Evolutionary conservation across 2,888 invertebrate species (phyloP).

Genomic region (Heliconius ethilla): DNA sequence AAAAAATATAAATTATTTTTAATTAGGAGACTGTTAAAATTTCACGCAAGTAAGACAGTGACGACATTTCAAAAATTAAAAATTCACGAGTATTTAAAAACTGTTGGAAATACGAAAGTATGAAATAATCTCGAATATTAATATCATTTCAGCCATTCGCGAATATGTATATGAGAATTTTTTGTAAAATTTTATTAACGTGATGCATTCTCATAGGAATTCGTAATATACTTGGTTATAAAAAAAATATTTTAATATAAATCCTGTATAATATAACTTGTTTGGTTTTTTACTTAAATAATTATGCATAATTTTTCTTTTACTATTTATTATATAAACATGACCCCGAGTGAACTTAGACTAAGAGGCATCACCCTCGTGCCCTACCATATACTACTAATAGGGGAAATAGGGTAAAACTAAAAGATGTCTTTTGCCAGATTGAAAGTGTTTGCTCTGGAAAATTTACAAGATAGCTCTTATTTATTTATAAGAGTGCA

Average conservation of each 20-base stretch:
- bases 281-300: neutral
- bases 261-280: neutral
- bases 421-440: no score
- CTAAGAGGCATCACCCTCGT: no score
- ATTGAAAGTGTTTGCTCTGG: no score
- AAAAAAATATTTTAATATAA: neutral
- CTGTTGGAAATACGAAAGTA: constrained; percentile 20
- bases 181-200: constrained; percentile 25
- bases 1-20: neutral
- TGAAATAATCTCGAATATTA: constrained; percentile 34
- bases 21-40: neutral
- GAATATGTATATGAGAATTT: constrained; percentile 5
- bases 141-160: constrained; percentile 34
- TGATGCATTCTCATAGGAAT: constrained; percentile 18
- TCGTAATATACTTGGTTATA: constrained; percentile 5
- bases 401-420: no score
- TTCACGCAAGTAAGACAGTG: neutral
- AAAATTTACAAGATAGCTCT: no score
- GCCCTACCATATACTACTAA: no score
- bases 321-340: neutral
- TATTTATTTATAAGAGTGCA: no score
- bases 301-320: neutral
- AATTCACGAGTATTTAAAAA: neutral
- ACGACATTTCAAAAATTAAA: constrained; percentile 3
- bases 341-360: neutral